A percentile compares a stretch with the other conserved stretches of the same genome.
phyloP scores from a whole-genome alignment of 2,888 invertebrate genomes.

The Noctua janthina region DNA sequence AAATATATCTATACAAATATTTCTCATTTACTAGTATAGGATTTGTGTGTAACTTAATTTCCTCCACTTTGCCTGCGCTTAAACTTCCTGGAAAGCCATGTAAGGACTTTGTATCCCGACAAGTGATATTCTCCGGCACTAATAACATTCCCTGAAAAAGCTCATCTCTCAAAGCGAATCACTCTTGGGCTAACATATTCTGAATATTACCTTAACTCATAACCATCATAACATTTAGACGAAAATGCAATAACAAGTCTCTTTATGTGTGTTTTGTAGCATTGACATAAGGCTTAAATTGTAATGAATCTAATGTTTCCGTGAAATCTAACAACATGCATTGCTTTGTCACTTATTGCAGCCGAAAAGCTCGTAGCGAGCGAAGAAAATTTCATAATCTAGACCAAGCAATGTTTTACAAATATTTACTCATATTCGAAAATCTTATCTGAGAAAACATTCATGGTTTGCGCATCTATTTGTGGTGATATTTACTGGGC shows the following conservation, averaged over 20 bases:
- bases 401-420: neutral
- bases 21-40: neutral
- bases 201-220: neutral
- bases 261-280: neutral
- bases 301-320: neutral
- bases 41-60: neutral
- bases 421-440: neutral
- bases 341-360: neutral
- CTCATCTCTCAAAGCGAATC: neutral
- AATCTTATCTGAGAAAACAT: neutral
- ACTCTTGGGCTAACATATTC: neutral
- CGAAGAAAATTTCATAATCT: neutral
- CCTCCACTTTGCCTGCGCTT: neutral
- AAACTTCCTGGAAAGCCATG: neutral
- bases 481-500: neutral
- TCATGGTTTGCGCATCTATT: neutral
- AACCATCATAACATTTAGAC: neutral
- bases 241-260: neutral
- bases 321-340: neutral
- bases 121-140: neutral
- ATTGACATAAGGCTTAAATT: neutral
- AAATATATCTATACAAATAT: neutral
- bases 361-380: neutral
- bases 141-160: neutral
- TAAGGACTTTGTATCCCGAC: neutral